Evolutionary conservation across 2,888 invertebrate genomes (phyloP).

Genomic region (Arctia plantaginis): DNA sequence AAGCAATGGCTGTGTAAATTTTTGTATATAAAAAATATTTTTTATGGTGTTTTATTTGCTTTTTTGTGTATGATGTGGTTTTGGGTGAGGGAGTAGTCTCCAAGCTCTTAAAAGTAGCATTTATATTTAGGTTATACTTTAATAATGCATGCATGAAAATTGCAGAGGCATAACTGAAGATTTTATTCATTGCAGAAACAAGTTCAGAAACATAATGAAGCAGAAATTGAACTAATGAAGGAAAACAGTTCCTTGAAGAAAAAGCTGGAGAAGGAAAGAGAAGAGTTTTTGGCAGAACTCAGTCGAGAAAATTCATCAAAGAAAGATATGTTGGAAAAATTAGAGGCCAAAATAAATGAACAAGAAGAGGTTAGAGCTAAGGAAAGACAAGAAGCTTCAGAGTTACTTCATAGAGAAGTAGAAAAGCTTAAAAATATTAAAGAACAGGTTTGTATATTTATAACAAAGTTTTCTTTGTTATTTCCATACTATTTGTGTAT

Average conservation of each 20-base stretch:
- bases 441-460: slow-evolving; percentile 69
- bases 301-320: slow-evolving; percentile 83
- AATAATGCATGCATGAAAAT: neutral
- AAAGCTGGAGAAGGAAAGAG: slow-evolving; percentile 80
- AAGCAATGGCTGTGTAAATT: too few relatives aligned
- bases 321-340: slow-evolving; percentile 81
- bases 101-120: neutral
- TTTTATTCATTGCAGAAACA: slow-evolving; percentile 64
- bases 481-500: neutral
- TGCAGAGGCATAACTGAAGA: neutral
- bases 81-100: neutral
- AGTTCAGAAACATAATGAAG: slow-evolving; percentile 75
- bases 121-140: neutral
- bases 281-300: slow-evolving; percentile 81
- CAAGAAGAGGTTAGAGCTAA: slow-evolving; percentile 79
- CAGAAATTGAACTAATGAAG: slow-evolving; percentile 74
- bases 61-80: too few relatives aligned
- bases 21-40: too few relatives aligned
- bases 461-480: neutral
- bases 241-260: slow-evolving; percentile 81
- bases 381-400: slow-evolving; percentile 76
- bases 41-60: too few relatives aligned
- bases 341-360: slow-evolving; percentile 80
- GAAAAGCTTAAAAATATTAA: slow-evolving; percentile 76
- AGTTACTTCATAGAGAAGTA: slow-evolving; percentile 71